Percentiles rank a stretch among this genome's conserved stretches.
Evolutionary conservation across 2,888 invertebrate genomes (phyloP).

Genomic region (Phlogophora meticulosa): DNA sequence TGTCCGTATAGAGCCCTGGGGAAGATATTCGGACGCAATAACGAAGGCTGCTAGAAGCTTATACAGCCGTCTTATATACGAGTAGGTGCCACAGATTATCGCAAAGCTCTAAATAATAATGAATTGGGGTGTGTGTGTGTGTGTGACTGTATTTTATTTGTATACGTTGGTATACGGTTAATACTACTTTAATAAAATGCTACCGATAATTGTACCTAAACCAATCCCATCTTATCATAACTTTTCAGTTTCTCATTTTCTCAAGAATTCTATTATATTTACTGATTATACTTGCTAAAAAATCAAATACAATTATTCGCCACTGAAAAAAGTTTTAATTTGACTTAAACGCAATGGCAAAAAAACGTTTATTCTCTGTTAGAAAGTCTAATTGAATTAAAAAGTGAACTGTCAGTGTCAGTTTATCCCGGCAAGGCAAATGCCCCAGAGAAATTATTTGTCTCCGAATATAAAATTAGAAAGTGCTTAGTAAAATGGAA

Average conservation of each 20-base stretch:
- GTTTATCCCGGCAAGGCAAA: conserved; percentile 56
- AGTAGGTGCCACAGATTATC: not conserved
- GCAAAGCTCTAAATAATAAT: not conserved
- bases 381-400: conserved; percentile 69
- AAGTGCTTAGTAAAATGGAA: conserved; percentile 78
- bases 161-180: too few species aligned
- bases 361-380: conserved; percentile 44
- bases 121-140: too few species aligned
- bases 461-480: conserved; percentile 69
- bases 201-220: not conserved
- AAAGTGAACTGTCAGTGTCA: conserved; percentile 75
- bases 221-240: not conserved
- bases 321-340: conserved; percentile 52
- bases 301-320: conserved; percentile 26
- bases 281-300: not conserved
- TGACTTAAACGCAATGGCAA: conserved; percentile 35
- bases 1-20: too few species aligned
- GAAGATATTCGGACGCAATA: not conserved
- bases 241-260: not conserved
- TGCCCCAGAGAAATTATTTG: conserved; percentile 62
- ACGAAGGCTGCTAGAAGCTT: not conserved
- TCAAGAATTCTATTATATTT: not conserved
- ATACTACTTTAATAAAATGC: too few species aligned
- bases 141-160: too few species aligned
- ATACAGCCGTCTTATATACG: not conserved